Percentiles rank a stretch among this genome's conserved stretches.
These are phyloP conservation scores for Ataeniobius toweri DNA, from an alignment of 2,797 vertebrate genomes.

Conservation along the genomic window DNA sequence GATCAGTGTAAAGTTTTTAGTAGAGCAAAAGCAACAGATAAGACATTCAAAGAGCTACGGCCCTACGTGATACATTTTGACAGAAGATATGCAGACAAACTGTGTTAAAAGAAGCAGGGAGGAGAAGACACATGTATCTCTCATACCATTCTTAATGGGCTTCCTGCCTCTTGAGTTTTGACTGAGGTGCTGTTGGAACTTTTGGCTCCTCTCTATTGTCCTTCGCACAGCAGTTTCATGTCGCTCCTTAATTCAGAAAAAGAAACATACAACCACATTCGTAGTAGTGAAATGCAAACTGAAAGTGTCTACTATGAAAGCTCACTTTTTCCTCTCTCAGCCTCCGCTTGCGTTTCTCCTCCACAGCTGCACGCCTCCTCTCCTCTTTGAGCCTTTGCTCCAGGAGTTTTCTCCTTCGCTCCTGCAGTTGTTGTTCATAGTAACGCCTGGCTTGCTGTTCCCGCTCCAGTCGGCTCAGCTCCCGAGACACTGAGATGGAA, in stretches of 20 bases:
- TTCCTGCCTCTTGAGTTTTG: conserved; percentile 86
- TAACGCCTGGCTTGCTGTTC: conserved; percentile 87
- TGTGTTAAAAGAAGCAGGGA: conserved; percentile 13
- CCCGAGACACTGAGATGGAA: conserved; percentile 83
- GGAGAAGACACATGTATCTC: neutral
- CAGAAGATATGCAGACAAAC: conserved; percentile 33
- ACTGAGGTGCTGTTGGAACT: conserved; percentile 81
- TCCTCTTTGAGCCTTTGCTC: conserved; percentile 91
- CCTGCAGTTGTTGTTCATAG: conserved; percentile 89
- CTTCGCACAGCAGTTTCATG: conserved; percentile 89
- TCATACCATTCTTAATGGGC: conserved; percentile 81
- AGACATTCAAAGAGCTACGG: conserved; percentile 30
- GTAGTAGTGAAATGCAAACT: neutral
- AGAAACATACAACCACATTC: conserved; percentile 28
- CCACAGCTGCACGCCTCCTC: conserved; percentile 87
- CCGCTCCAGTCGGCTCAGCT: conserved; percentile 84
- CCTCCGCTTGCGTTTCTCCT: conserved; percentile 89
- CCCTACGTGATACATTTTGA: conserved; percentile 20
- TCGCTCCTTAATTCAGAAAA: conserved; percentile 83
- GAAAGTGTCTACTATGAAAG: neutral
- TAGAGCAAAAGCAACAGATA: conserved; percentile 51
- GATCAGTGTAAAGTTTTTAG: conserved; percentile 56
- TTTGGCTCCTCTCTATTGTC: conserved; percentile 92
- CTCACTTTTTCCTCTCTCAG: conserved; percentile 90
- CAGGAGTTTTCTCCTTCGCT: conserved; percentile 88